Percentiles rank a stretch among this genome's conserved stretches.
phyloP scores from a whole-genome alignment of 2,888 invertebrate genomes.

The Agonopterix arenella region DNA sequence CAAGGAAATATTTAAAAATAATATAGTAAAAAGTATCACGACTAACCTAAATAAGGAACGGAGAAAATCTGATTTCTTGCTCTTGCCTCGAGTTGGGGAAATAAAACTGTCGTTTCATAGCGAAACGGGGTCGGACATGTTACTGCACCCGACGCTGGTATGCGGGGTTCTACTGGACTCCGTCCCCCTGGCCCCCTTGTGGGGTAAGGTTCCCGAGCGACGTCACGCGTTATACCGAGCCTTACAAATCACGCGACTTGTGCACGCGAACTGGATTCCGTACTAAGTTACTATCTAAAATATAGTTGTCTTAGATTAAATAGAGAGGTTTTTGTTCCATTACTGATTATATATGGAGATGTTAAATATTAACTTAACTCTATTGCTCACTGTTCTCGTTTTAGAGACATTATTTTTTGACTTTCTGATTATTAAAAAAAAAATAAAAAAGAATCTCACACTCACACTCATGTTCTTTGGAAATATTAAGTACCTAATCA shows the following conservation, averaged over 20 bases:
- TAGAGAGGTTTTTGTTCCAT: slow-evolving; percentile 10
- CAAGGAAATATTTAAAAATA: not conserved
- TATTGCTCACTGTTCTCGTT: too few species aligned
- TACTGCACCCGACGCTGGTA: slow-evolving; percentile 58
- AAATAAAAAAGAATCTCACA: too few species aligned
- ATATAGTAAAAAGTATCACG: not conserved
- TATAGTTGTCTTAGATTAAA: too few species aligned
- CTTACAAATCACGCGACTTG: slow-evolving; percentile 68
- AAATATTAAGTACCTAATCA: too few species aligned
- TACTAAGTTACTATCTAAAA: slow-evolving; percentile 18
- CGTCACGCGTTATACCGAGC: slow-evolving; percentile 66
- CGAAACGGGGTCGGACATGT: slow-evolving; percentile 66
- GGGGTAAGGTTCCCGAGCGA: slow-evolving; percentile 49
- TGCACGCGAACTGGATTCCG: slow-evolving; percentile 48
- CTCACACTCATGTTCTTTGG: too few species aligned
- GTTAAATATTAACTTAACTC: too few species aligned
- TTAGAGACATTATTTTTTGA: too few species aligned
- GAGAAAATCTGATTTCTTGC: slow-evolving; percentile 39
- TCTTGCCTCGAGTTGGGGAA: slow-evolving; percentile 46
- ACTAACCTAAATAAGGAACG: slow-evolving; percentile 20
- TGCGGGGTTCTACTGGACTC: slow-evolving; percentile 30
- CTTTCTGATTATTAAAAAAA: too few species aligned
- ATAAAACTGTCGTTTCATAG: slow-evolving; percentile 68
- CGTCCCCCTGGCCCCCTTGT: slow-evolving; percentile 41
- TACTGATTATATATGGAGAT: slow-evolving; percentile 7